Conservation (phyloP, 2,113 vertebrate species). For the Hydropotes inermis region DNA sequence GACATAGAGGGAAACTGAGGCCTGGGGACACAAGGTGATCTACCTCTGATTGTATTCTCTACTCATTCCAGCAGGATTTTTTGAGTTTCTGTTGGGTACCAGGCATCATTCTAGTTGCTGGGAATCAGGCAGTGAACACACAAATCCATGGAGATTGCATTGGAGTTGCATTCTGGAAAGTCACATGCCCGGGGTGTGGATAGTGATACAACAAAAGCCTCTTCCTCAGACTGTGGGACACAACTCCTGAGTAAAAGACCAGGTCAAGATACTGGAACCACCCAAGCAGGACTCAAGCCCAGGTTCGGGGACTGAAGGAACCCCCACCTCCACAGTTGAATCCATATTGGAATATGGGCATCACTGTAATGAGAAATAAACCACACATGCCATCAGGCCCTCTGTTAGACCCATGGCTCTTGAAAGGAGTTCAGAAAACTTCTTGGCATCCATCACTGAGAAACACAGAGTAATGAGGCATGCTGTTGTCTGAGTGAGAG, state of each 20-base stretch:
- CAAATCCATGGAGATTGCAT: rapidly evolving
- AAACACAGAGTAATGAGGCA: background rate
- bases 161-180: background rate
- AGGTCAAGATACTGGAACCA: background rate
- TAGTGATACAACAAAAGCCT: background rate
- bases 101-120: too few species aligned
- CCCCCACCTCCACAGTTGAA: background rate
- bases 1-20: background rate
- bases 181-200: rapidly evolving
- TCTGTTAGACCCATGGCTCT: background rate
- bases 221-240: background rate
- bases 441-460: background rate
- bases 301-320: background rate
- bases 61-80: too few species aligned
- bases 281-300: background rate
- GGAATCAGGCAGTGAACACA: background rate
- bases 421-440: background rate
- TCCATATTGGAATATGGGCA: background rate
- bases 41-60: too few species aligned
- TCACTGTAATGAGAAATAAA: background rate
- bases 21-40: too few species aligned
- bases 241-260: too few species aligned
- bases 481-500: background rate
- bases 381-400: background rate
- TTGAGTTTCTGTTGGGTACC: background rate